Conservation (phyloP, 2,888 invertebrate species). For the Lottia gigantea region DNA sequence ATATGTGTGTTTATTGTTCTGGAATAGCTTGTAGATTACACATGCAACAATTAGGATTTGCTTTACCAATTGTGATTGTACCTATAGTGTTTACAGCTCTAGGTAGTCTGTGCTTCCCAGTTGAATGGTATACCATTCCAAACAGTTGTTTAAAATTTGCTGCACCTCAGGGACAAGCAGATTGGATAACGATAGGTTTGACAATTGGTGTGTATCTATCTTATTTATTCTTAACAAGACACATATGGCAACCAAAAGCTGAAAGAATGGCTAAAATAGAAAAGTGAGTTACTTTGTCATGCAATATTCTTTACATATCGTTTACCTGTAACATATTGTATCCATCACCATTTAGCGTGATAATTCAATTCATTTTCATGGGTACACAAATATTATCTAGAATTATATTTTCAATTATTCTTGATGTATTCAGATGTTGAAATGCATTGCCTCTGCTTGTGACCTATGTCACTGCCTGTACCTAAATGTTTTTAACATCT, state of each 20-base stretch:
- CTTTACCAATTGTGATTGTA: constrained; percentile 65
- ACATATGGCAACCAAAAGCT: constrained; percentile 97
- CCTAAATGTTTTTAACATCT: too few relatives aligned
- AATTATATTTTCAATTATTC: too few relatives aligned
- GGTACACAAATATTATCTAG: too few relatives aligned
- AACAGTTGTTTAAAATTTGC: constrained; percentile 1
- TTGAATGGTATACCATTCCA: constrained; percentile 3
- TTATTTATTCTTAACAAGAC: constrained; percentile 94
- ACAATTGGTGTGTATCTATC: constrained; percentile 80
- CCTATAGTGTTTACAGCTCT: constrained; percentile 46
- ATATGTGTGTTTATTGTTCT: constrained; percentile 59
- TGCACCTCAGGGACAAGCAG: neutral
- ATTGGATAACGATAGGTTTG: constrained; percentile 8
- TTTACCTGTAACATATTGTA: too few relatives aligned
- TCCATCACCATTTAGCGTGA: too few relatives aligned
- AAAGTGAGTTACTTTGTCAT: constrained; percentile 71
- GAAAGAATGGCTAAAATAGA: constrained; percentile 96
- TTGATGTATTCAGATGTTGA: too few relatives aligned
- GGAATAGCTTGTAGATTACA: constrained; percentile 70
- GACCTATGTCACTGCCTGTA: too few relatives aligned
- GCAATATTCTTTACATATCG: too few relatives aligned
- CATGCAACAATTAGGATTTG: constrained; percentile 69
- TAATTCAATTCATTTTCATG: too few relatives aligned
- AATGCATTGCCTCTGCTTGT: too few relatives aligned
- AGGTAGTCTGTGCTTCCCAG: constrained; percentile 16